Percentiles rank a stretch among this genome's conserved stretches.
phyloP scores from a whole-genome alignment of 2,113 vertebrate genomes.

The Cynoglossus semilaevis region DNA sequence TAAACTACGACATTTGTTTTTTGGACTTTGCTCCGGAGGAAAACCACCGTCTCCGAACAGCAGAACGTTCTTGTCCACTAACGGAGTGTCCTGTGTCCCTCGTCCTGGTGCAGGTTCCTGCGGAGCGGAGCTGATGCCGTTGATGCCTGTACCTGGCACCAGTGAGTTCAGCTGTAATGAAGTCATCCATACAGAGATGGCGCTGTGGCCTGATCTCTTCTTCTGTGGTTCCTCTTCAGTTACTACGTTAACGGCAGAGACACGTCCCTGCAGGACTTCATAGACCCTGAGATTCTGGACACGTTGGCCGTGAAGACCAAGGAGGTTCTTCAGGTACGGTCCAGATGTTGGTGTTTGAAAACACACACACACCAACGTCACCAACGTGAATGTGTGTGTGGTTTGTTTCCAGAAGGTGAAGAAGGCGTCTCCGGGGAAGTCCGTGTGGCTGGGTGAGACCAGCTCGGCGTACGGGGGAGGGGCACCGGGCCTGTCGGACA shows the following conservation, averaged over 20 bases:
- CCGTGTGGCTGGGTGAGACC: constrained; percentile 93
- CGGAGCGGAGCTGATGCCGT: constrained; percentile 80
- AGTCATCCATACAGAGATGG: neutral
- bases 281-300: constrained; percentile 86
- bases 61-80: too few relatives aligned
- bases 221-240: constrained; percentile 64
- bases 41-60: too few relatives aligned
- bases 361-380: too few relatives aligned
- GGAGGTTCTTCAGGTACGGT: constrained; percentile 79
- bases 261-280: constrained; percentile 85
- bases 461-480: constrained; percentile 94
- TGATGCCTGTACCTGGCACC: constrained; percentile 90
- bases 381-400: neutral
- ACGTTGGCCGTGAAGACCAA: constrained; percentile 73
- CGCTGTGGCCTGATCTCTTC: neutral
- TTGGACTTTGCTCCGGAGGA: too few relatives aligned
- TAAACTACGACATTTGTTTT: too few relatives aligned
- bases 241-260: constrained; percentile 90
- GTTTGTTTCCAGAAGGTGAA: constrained; percentile 31
- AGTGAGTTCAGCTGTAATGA: constrained; percentile 76
- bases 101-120: constrained; percentile 80
- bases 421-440: constrained; percentile 74
- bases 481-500: constrained; percentile 83
- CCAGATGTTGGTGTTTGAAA: neutral
- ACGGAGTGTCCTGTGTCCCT: too few relatives aligned